Percentiles rank a stretch among this genome's conserved stretches.
Evolutionary conservation across 2,888 invertebrate species (phyloP).

Genomic region (Drosophila ustulata): DNA sequence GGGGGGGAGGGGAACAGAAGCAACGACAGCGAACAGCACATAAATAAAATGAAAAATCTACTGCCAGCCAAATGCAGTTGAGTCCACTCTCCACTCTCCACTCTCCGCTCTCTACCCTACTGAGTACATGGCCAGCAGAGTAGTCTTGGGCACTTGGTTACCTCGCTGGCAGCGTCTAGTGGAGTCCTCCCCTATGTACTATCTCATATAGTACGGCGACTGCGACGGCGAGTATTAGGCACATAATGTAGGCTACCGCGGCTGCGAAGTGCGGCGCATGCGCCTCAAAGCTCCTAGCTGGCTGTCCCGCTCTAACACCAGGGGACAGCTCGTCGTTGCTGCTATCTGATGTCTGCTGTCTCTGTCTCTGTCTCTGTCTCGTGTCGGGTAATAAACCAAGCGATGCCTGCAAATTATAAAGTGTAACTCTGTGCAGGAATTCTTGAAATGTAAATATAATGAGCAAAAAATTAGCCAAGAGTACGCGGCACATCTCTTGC

Average conservation of each 20-base stretch:
- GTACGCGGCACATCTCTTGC: slow-evolving; percentile 43
- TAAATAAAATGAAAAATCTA: slow-evolving; percentile 82
- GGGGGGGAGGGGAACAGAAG: neutral
- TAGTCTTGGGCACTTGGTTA: slow-evolving; percentile 53
- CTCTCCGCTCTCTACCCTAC: slow-evolving; percentile 1
- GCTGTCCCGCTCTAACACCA: slow-evolving; percentile 42
- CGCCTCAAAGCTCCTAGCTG: slow-evolving; percentile 43
- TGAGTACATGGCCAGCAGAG: slow-evolving; percentile 48
- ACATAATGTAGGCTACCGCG: slow-evolving; percentile 76
- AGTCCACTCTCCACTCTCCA: slow-evolving; percentile 34
- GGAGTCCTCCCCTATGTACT: slow-evolving; percentile 48
- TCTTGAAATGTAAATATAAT: slow-evolving; percentile 79
- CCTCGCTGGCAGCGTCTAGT: slow-evolving; percentile 27
- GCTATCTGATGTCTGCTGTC: slow-evolving; percentile 1
- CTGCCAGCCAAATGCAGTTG: slow-evolving; percentile 77
- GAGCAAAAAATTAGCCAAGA: slow-evolving; percentile 78
- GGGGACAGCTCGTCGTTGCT: slow-evolving; percentile 6
- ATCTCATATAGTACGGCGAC: slow-evolving; percentile 32
- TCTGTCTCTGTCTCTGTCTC: slow-evolving; percentile 10
- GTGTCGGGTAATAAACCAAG: slow-evolving; percentile 67
- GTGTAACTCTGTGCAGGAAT: slow-evolving; percentile 67
- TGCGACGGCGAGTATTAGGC: slow-evolving; percentile 54
- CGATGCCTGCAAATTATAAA: slow-evolving; percentile 72
- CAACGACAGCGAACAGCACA: slow-evolving; percentile 56
- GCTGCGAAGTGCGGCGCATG: slow-evolving; percentile 55